Evolutionary conservation across 2,888 invertebrate species (phyloP).

Genomic region (Lycocerus yunnanus): DNA sequence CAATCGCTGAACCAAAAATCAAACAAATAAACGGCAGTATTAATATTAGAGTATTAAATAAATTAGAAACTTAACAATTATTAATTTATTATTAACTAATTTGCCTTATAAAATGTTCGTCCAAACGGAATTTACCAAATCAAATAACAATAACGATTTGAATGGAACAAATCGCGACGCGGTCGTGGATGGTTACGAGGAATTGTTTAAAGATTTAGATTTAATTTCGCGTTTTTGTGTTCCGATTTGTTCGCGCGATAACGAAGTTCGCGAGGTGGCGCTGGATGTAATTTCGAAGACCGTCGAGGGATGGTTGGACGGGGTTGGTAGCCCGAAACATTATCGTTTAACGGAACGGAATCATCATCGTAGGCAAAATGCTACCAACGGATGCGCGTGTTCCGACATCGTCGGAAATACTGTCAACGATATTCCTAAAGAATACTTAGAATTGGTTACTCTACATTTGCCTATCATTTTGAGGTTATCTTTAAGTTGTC

Average conservation of each 20-base stretch:
- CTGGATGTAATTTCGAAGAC: slow-evolving; percentile 59
- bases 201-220: slow-evolving; percentile 54
- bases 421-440: slow-evolving; percentile 53
- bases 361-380: slow-evolving; percentile 45
- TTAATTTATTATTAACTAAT: slow-evolving; percentile 16
- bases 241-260: slow-evolving; percentile 60
- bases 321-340: slow-evolving; percentile 58
- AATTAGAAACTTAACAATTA: slow-evolving; percentile 8
- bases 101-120: slow-evolving; percentile 50
- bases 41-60: slow-evolving; percentile 43
- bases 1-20: slow-evolving; percentile 23
- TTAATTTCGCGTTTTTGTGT: slow-evolving; percentile 59
- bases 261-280: slow-evolving; percentile 58
- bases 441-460: slow-evolving; percentile 59
- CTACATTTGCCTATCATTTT: slow-evolving; percentile 63
- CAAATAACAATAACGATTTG: slow-evolving; percentile 50
- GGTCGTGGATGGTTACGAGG: slow-evolving; percentile 41
- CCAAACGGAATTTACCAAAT: slow-evolving; percentile 51
- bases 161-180: slow-evolving; percentile 35
- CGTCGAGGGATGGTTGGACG: slow-evolving; percentile 61
- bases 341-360: slow-evolving; percentile 50
- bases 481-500: slow-evolving; percentile 63
- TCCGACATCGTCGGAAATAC: slow-evolving; percentile 55
- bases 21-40: slow-evolving; percentile 39
- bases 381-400: slow-evolving; percentile 53